These are phyloP conservation scores for Erythrolamprus reginae DNA, from an alignment of 2,113 vertebrate genomes.

Conservation along the genomic window DNA sequence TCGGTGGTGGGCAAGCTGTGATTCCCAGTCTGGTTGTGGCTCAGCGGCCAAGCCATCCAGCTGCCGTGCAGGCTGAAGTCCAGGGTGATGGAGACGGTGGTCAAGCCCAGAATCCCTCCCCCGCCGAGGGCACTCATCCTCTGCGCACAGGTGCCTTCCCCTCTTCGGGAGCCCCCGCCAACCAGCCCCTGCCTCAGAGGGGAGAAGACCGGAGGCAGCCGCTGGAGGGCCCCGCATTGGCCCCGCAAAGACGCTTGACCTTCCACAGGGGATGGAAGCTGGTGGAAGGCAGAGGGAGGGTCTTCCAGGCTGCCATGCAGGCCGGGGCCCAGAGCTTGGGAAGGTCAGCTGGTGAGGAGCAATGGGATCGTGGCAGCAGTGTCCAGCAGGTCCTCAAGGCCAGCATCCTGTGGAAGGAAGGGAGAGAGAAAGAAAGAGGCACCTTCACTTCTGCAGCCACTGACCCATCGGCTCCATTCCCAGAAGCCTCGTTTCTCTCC, in stretches of 20 bases:
- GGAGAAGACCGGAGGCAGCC: slow-evolving; percentile 39
- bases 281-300: slow-evolving; percentile 4
- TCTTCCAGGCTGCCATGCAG: slow-evolving; percentile 14
- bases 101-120: slow-evolving; percentile 72
- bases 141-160: slow-evolving; percentile 13
- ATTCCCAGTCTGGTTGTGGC: slow-evolving; percentile 69
- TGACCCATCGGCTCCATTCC: neutral
- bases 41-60: slow-evolving; percentile 75
- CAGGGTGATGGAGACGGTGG: slow-evolving; percentile 70
- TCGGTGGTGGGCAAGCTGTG: slow-evolving; percentile 63
- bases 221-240: slow-evolving; percentile 33
- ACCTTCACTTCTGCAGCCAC: slow-evolving; percentile 19
- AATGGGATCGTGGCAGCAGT: slow-evolving; percentile 35
- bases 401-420: slow-evolving; percentile 56
- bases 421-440: slow-evolving; percentile 17
- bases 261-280: slow-evolving; percentile 50
- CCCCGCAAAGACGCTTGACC: slow-evolving; percentile 36
- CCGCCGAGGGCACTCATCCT: slow-evolving; percentile 73
- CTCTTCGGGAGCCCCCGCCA: slow-evolving; percentile 35
- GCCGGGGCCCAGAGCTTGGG: slow-evolving; percentile 1
- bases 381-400: slow-evolving; percentile 40
- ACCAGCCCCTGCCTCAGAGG: slow-evolving; percentile 22
- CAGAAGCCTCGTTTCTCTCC: too few relatives aligned
- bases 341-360: neutral
- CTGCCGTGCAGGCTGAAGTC: slow-evolving; percentile 66